Evolutionary conservation across 2,797 vertebrate species (phyloP).

Genomic region (Atherinosoma microstoma): DNA sequence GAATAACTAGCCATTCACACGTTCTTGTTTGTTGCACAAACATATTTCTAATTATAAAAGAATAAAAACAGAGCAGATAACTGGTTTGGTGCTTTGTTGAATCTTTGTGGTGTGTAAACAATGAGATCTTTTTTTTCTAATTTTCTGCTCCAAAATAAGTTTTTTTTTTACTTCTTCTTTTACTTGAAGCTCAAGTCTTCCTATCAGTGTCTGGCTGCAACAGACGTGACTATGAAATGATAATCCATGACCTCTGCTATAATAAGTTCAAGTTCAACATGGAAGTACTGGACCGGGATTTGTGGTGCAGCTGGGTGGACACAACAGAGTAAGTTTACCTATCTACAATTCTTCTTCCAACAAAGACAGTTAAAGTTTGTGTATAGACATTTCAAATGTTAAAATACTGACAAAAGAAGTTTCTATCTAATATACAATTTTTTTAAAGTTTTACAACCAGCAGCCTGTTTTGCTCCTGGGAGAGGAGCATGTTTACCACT

Average conservation of each 20-base stretch:
- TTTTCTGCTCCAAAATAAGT: neutral
- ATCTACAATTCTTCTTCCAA: too few relatives aligned
- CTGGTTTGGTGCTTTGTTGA: conserved; percentile 13
- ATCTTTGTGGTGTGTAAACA: conserved; percentile 20
- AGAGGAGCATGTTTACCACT: too few relatives aligned
- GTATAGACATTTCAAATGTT: neutral
- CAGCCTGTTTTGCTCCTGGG: too few relatives aligned
- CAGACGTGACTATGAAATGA: conserved; percentile 61
- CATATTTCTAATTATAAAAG: conserved; percentile 41
- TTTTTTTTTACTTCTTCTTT: neutral
- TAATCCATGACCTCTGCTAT: conserved; percentile 85
- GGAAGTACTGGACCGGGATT: conserved; percentile 77
- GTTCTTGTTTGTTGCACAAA: conserved; percentile 54
- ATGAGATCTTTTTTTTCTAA: neutral
- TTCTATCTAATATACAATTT: too few relatives aligned
- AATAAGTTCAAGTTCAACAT: conserved; percentile 84
- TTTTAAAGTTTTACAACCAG: too few relatives aligned
- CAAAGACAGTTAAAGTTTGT: neutral
- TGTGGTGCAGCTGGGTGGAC: conserved; percentile 91
- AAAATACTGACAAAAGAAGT: too few relatives aligned
- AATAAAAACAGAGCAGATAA: conserved; percentile 33
- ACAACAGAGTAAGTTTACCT: conserved; percentile 85
- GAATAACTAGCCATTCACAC: conserved; percentile 37
- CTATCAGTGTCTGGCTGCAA: conserved; percentile 79
- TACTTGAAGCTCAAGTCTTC: conserved; percentile 76